phyloP scores from a whole-genome alignment of 2,797 vertebrate genomes.

The Pipistrellus kuhlii region DNA sequence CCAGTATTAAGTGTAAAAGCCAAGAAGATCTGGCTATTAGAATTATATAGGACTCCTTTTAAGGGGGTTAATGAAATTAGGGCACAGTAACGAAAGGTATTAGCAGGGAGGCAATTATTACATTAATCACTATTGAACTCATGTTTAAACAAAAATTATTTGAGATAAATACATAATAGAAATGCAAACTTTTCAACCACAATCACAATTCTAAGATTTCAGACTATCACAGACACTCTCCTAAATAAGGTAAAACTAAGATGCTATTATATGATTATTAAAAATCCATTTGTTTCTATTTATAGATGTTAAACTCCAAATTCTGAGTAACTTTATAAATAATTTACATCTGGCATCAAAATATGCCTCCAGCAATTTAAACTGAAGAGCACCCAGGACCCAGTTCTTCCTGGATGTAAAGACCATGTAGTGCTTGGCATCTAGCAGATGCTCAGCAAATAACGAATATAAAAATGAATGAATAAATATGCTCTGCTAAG shows the following conservation, averaged over 20 bases:
- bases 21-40: constrained; percentile 5
- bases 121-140: constrained; percentile 15
- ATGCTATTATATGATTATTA: not conserved
- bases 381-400: not conserved
- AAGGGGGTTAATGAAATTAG: not conserved
- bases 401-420: constrained; percentile 6
- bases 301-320: constrained; percentile 13
- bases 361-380: not conserved
- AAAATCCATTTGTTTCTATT: constrained; percentile 36
- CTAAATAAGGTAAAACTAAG: constrained; percentile 32
- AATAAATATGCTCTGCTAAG: constrained; percentile 23
- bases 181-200: constrained; percentile 32
- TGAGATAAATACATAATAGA: constrained; percentile 10
- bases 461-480: not conserved
- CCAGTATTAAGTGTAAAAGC: not conserved
- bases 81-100: not conserved
- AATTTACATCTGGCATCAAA: constrained; percentile 24
- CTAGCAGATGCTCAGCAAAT: not conserved
- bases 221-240: constrained; percentile 18
- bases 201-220: constrained; percentile 43
- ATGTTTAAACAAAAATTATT: constrained; percentile 55
- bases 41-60: not conserved
- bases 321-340: constrained; percentile 31
- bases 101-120: not conserved
- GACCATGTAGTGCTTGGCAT: not conserved